A percentile compares a stretch with the other conserved stretches of the same genome.
Conservation (phyloP, 2,797 vertebrate species). For the Esox lucius region DNA sequence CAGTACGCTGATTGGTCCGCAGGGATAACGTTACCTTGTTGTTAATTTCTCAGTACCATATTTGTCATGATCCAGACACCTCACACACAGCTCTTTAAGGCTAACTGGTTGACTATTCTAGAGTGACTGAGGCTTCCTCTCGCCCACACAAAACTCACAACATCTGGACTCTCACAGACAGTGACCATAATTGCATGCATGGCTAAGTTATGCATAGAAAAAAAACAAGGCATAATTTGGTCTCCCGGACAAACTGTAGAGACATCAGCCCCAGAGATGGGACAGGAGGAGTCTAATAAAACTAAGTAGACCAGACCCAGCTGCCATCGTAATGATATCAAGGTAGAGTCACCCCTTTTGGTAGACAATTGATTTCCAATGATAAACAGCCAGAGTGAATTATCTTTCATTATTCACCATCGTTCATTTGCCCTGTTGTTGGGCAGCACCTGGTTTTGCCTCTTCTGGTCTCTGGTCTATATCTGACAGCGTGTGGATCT, state of each 20-base stretch:
- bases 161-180: conserved; percentile 21
- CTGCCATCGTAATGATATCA: no score
- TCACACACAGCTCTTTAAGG: conserved; percentile 22
- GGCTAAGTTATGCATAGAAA: conserved; percentile 18
- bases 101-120: conserved; percentile 36
- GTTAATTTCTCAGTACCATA: conserved; percentile 53
- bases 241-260: conserved; percentile 43
- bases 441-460: conserved; percentile 23
- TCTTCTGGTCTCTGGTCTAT: conserved; percentile 27
- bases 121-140: conserved; percentile 35
- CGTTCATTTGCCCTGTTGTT: conserved; percentile 13
- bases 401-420: no score
- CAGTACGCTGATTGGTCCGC: conserved; percentile 23
- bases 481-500: conserved; percentile 16
- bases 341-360: neutral
- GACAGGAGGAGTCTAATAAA: neutral
- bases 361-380: no score
- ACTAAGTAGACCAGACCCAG: neutral
- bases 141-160: conserved; percentile 27
- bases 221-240: conserved; percentile 58
- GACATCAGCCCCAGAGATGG: neutral
- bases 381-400: no score
- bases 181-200: conserved; percentile 9
- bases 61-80: neutral
- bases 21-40: conserved; percentile 45